Percentiles rank a stretch among this genome's conserved stretches.
phyloP scores from a whole-genome alignment of 2,113 vertebrate species.

The Amblyopsis rosae region DNA sequence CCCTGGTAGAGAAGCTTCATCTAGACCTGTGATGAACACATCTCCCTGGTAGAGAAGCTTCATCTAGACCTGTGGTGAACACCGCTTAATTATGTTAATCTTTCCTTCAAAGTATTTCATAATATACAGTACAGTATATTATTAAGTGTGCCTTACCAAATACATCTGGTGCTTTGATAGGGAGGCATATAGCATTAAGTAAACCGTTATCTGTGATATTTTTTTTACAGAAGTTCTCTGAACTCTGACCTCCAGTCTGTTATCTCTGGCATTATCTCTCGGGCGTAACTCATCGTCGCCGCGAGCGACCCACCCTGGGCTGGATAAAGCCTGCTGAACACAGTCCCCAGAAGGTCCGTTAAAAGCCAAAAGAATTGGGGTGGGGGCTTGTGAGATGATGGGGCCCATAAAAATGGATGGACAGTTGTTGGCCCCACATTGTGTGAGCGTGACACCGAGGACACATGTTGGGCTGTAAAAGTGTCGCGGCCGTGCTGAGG shows the following conservation, averaged over 20 bases:
- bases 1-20: too few relatives aligned
- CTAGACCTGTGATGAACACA: too few relatives aligned
- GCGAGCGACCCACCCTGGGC: constrained; percentile 49
- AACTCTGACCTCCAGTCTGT: constrained; percentile 56
- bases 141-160: too few relatives aligned
- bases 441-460: constrained; percentile 65
- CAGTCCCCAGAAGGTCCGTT: constrained; percentile 53
- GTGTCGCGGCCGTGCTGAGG: constrained; percentile 74
- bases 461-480: constrained; percentile 84
- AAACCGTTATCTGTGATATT: too few relatives aligned
- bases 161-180: too few relatives aligned
- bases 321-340: constrained; percentile 54
- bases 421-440: constrained; percentile 74
- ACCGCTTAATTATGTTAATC: too few relatives aligned
- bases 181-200: too few relatives aligned
- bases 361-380: constrained; percentile 32
- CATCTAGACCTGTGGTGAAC: too few relatives aligned
- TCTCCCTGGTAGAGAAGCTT: too few relatives aligned
- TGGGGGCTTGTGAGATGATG: constrained; percentile 5
- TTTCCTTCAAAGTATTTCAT: too few relatives aligned
- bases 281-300: constrained; percentile 46
- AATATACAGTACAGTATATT: too few relatives aligned
- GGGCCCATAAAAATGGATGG: constrained; percentile 38
- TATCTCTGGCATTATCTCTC: constrained; percentile 38
- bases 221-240: constrained; percentile 51